Evolutionary conservation across 2,888 invertebrate genomes (phyloP), one percentile per base, ranked within the genome.

Genomic region (Tetropium fuscum): DNA sequence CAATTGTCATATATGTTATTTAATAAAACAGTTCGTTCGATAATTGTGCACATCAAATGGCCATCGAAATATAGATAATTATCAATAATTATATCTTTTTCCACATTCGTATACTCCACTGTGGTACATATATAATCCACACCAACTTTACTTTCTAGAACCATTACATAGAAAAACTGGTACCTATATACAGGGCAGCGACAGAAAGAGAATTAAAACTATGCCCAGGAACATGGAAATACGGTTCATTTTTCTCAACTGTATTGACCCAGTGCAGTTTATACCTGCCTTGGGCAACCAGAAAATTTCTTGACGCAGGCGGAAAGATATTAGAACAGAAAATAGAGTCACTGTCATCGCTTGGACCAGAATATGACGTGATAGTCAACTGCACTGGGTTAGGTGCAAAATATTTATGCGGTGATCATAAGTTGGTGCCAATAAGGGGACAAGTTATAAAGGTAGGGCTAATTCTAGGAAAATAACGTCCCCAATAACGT

Each of bases 321-420:
- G 93, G 91, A 0, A 83, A 83, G 67, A 82, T 94, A 5, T 64
- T 85, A 4, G 78, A 83, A 18, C 80, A 82, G 62, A 87, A 84
- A 73, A 77, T 94, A 4, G 80, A 85, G 3, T 86, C 83, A 22
- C 86, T 95, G 53, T 76, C 83, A 25, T 87, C 91, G 60, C 77
- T 93, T 47, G 78, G 82, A 3, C 76, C 79, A 4, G 45, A 70
- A 5, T 90, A 86, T 72, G 91, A 95, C 80, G 83, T 93, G 8
- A 83, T 95, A 27, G 85, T 96, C 51, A 97, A 97, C 78, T 97
- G 97, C 76, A 86, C 91, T 0, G 96, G 96, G 4, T 81, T 96
- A 45, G 94, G 92, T n/a, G 90, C 96, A 0, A 89, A 88, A 78
- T 83, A 84, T 69, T 82, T 97, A 36, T 93, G 93, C 72, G 83